Evolutionary conservation across 2,797 vertebrate species (phyloP).

Genomic region (Discoglossus pictus): DNA sequence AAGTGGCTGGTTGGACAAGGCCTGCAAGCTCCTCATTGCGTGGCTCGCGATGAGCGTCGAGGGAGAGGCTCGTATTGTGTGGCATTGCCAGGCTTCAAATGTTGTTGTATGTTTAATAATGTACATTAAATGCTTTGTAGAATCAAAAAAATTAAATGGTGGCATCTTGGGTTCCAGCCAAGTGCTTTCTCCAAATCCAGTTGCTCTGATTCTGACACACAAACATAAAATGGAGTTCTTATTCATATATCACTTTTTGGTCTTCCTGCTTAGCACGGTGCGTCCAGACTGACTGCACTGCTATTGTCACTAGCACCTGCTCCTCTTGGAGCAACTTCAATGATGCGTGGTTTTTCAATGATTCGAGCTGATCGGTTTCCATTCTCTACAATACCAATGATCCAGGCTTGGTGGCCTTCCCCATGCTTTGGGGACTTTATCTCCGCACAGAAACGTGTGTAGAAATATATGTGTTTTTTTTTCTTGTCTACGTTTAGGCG

Average conservation of each 20-base stretch:
- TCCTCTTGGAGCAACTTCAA: constrained; percentile 84
- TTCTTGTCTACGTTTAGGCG: no score
- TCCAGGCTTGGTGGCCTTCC: constrained; percentile 84
- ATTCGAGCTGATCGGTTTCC: constrained; percentile 84
- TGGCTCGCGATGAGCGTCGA: no score
- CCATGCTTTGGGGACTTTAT: constrained; percentile 76
- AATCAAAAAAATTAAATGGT: no score
- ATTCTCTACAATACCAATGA: constrained; percentile 91
- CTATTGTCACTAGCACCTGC: constrained; percentile 61
- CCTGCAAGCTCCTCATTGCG: no score
- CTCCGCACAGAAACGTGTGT: constrained; percentile 86
- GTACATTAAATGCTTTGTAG: no score
- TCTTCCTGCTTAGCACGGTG: constrained; percentile 59
- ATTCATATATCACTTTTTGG: no score
- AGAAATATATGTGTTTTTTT: no score
- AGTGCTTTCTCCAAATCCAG: background rate
- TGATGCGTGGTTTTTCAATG: constrained; percentile 90
- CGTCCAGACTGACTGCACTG: constrained; percentile 53
- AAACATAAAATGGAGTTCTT: background rate
- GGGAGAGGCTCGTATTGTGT: no score
- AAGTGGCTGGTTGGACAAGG: no score
- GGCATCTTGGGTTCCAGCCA: no score
- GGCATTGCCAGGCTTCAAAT: no score
- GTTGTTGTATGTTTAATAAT: no score
- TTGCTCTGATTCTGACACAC: background rate